Percentiles rank a stretch among this genome's conserved stretches.
Conservation (phyloP, 1,140 invertebrate species). For the Saccostrea echinata region DNA sequence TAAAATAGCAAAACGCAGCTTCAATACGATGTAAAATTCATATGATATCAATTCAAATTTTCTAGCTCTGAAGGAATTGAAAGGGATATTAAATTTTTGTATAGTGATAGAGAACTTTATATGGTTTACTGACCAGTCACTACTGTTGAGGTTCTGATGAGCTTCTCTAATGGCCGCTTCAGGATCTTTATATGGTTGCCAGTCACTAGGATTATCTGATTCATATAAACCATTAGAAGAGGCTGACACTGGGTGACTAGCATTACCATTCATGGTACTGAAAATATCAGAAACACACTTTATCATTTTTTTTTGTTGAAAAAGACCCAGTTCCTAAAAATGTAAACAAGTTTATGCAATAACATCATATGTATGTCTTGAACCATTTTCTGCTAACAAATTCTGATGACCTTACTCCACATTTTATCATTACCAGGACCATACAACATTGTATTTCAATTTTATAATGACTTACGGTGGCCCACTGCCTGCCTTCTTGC, state of each 20-base stretch:
- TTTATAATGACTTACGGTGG: neutral
- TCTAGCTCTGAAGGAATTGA: neutral
- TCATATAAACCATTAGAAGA: constrained; percentile 64
- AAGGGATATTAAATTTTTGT: neutral
- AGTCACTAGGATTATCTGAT: constrained; percentile 73
- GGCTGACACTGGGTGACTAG: constrained; percentile 70
- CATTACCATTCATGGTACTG: constrained; percentile 69
- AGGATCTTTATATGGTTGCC: constrained; percentile 83
- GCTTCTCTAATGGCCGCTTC: constrained; percentile 85
- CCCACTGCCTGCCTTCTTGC: constrained; percentile 64
- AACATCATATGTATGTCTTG: neutral
- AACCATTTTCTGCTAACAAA: neutral
- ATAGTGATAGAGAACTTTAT: neutral
- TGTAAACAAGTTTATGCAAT: neutral
- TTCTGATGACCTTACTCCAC: neutral
- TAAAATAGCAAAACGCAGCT: neutral
- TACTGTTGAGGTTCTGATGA: constrained; percentile 85
- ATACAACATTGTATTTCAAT: neutral
- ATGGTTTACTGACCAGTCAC: constrained; percentile 85
- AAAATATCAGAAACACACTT: neutral
- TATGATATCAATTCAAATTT: neutral
- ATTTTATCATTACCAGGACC: neutral
- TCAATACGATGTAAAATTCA: neutral
- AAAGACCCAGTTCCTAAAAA: neutral
- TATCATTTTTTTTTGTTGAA: neutral